These are phyloP conservation scores for Hypolimnas misippus DNA, from an alignment of 2,888 invertebrate genomes.

Conservation along the genomic window DNA sequence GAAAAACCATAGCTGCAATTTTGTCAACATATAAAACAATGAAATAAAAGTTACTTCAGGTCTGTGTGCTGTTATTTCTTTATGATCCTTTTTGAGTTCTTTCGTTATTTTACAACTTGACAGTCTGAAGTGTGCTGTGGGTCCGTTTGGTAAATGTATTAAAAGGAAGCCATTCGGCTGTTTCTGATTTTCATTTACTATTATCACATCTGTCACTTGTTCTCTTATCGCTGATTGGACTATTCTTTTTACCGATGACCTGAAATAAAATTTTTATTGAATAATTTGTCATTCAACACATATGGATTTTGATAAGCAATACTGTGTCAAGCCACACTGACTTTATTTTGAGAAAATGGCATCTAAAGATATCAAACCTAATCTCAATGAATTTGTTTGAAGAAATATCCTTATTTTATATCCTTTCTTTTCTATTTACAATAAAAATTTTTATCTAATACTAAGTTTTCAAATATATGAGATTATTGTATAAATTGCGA, in stretches of 20 bases:
- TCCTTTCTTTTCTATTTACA: no score
- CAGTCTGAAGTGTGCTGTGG: slow-evolving; percentile 97
- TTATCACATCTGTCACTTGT: slow-evolving; percentile 93
- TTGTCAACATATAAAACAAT: no score
- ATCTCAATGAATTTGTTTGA: no score
- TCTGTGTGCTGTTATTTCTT: slow-evolving; percentile 92
- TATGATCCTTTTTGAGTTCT: slow-evolving; percentile 90
- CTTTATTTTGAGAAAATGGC: no score
- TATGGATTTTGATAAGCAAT: no score
- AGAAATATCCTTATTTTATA: no score
- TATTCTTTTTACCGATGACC: slow-evolving; percentile 96
- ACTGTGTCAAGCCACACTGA: no score
- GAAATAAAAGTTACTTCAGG: slow-evolving; percentile 92
- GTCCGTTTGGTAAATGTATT: slow-evolving; percentile 97
- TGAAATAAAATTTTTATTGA: slow-evolving; percentile 59
- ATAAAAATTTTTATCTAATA: no score
- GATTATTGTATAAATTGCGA: no score
- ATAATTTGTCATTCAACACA: not conserved
- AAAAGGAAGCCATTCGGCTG: slow-evolving; percentile 96
- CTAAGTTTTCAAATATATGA: no score
- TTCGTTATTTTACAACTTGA: slow-evolving; percentile 96
- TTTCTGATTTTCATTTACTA: slow-evolving; percentile 97
- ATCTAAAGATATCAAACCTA: no score
- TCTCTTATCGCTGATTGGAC: slow-evolving; percentile 92
- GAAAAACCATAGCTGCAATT: no score